Conservation (phyloP, 2,888 invertebrate genomes). For the Cylindroiulus punctatus region DNA sequence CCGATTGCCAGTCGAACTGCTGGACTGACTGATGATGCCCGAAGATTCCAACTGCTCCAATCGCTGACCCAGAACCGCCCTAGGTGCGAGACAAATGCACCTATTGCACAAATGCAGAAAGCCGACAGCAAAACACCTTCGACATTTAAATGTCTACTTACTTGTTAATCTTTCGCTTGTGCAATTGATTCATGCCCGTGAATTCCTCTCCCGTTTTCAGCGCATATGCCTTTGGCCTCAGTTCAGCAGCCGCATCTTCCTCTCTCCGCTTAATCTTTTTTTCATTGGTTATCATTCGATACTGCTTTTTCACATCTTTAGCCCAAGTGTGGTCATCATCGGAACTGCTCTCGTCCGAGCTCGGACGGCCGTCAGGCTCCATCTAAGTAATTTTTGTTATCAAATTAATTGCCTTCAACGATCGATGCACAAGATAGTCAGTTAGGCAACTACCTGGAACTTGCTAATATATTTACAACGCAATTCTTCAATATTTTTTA, state of each 20-base stretch:
- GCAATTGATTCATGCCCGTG: slow-evolving; percentile 69
- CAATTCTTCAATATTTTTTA: too few relatives aligned
- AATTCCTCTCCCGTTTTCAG: slow-evolving; percentile 74
- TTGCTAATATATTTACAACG: too few relatives aligned
- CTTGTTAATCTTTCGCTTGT: slow-evolving; percentile 61
- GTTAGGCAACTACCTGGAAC: too few relatives aligned
- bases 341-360: slow-evolving; percentile 71
- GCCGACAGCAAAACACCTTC: too few relatives aligned
- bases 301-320: slow-evolving; percentile 81
- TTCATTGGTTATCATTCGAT: slow-evolving; percentile 69
- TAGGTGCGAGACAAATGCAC: slow-evolving; percentile 65
- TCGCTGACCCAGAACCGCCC: slow-evolving; percentile 79
- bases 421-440: too few relatives aligned
- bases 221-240: slow-evolving; percentile 72
- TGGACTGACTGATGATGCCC: slow-evolving; percentile 69
- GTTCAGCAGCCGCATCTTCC: slow-evolving; percentile 64
- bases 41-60: slow-evolving; percentile 70
- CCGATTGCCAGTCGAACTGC: slow-evolving; percentile 75
- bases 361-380: slow-evolving; percentile 67
- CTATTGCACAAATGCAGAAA: too few relatives aligned
- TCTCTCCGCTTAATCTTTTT: slow-evolving; percentile 67
- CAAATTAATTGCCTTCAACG: too few relatives aligned
- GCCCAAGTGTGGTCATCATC: slow-evolving; percentile 85
- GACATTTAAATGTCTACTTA: slow-evolving; percentile 39
- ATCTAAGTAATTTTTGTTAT: slow-evolving; percentile 61